Base-by-base conservation (phyloP, 2,113 vertebrate genomes). In the Sisor rabdophorus region DNA sequence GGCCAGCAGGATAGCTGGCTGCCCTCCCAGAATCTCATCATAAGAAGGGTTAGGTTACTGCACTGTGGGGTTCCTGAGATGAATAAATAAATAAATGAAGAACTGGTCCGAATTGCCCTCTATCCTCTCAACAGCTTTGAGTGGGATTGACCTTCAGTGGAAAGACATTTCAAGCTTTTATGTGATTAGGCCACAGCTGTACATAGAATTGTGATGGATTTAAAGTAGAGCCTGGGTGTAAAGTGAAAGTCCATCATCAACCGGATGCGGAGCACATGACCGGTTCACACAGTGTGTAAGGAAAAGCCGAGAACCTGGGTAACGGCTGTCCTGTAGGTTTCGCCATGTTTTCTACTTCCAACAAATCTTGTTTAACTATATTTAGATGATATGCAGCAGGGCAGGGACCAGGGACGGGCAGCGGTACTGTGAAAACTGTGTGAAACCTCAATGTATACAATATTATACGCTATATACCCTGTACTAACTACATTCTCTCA, bases 21-120 rank as follows among this genome's bases (percentile, higher is more conserved):
- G 69, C 64, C 40, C 75, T 79, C 84, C 65, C 79, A 53, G 74
- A 12, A 56, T 52, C 32, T 75, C 78, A 76, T 82, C 70, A 71
- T 52, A 36, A 53, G 73, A 30, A 44, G 65, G 61, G 68, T 85
- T 76, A 74, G 54, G 55, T 85, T 85, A 78, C 84, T 20, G 61
- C 71, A 47, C 72, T 40, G 53, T 53, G 65, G 67, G 47, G 32
- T 60, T 32, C 56, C 17, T 53, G 54, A 64, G 64, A 78, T 40
- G 76, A 80, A 79, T 69, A 71, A 73, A 79, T 69, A 71, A 73
- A 70, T 73, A 80, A 84, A 82, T 79, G 30, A 82, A 59, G 50
- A 82, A 58, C 69, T 11, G 12, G 52, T 69, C 26, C 60, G 52
- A 69, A 73, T 65, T 73, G 75, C 75, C 71, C 50, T 60, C 54